These are phyloP conservation scores for Archaeoteleia sp. DNA, from an alignment of 2,888 invertebrate species.

Conservation along the genomic window DNA sequence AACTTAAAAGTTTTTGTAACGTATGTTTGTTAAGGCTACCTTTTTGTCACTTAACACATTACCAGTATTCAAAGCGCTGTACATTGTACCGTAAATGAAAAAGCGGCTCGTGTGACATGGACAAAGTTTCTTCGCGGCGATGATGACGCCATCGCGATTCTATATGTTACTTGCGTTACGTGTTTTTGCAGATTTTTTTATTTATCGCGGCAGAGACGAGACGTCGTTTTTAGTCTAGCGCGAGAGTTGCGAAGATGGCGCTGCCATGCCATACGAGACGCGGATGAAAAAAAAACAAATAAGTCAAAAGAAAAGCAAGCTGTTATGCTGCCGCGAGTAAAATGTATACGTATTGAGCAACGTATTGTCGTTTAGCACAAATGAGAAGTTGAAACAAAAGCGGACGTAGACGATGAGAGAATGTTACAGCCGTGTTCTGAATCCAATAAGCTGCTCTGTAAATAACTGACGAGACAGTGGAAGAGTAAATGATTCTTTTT, in stretches of 20 bases:
- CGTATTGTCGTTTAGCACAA: conserved; percentile 70
- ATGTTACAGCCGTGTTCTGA: conserved; percentile 58
- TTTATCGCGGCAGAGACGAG: no score
- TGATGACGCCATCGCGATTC: conserved; percentile 1
- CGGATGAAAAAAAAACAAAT: conserved; percentile 25
- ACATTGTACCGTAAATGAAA: conserved; percentile 62
- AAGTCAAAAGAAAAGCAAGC: conserved; percentile 24
- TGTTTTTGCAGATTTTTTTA: no score
- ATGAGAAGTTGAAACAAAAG: no score
- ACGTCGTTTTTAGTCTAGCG: background rate
- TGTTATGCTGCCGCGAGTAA: conserved; percentile 39
- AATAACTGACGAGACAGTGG: conserved; percentile 41
- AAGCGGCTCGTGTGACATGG: conserved; percentile 23
- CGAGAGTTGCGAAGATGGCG: no score
- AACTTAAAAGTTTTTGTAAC: conserved; percentile 72
- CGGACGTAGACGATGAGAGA: conserved; percentile 28
- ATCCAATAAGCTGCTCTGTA: conserved; percentile 54
- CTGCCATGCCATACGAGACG: conserved; percentile 21
- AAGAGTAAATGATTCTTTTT: conserved; percentile 52
- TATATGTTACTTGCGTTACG: no score
- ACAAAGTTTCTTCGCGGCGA: background rate
- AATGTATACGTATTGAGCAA: conserved; percentile 42
- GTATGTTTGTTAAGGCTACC: conserved; percentile 72
- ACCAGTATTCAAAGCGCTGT: conserved; percentile 72
- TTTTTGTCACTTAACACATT: conserved; percentile 63